Conservation (phyloP, 2,113 vertebrate species). For the Anser brachyrhynchus region DNA sequence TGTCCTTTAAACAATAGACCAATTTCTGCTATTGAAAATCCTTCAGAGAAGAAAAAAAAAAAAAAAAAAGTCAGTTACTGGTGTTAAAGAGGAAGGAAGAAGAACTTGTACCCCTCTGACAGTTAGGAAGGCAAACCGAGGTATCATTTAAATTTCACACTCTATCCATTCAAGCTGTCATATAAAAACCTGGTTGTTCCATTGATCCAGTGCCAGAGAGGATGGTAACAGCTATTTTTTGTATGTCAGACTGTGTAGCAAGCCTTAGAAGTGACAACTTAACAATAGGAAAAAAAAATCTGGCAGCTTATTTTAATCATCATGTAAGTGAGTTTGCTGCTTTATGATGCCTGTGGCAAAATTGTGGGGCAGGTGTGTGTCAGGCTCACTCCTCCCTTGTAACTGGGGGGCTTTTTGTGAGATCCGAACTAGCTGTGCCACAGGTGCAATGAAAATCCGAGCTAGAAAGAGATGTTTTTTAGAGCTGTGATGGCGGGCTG, state of each 20-base stretch:
- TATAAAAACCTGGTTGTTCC: not conserved
- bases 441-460: not conserved
- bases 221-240: not conserved
- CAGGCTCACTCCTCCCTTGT: not conserved
- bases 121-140: not conserved
- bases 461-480: not conserved
- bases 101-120: not conserved
- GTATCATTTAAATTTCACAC: not conserved
- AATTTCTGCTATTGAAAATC: constrained; percentile 38
- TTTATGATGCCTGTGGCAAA: not conserved
- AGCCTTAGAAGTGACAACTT: constrained; percentile 8
- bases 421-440: rapidly evolving
- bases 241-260: not conserved
- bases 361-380: not conserved
- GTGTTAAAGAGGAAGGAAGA: constrained; percentile 39
- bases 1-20: not conserved
- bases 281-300: constrained; percentile 1
- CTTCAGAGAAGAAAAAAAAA: not conserved
- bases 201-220: constrained; percentile 6
- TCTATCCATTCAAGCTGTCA: not conserved
- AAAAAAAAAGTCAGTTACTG: not conserved
- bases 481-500: not conserved
- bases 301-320: constrained; percentile 15
- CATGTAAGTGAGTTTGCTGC: not conserved
- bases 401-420: not conserved